A percentile compares a stretch with the other conserved stretches of the same genome.
phyloP scores from a whole-genome alignment of 1,140 invertebrate species.

The Drosophila pruinosa region DNA sequence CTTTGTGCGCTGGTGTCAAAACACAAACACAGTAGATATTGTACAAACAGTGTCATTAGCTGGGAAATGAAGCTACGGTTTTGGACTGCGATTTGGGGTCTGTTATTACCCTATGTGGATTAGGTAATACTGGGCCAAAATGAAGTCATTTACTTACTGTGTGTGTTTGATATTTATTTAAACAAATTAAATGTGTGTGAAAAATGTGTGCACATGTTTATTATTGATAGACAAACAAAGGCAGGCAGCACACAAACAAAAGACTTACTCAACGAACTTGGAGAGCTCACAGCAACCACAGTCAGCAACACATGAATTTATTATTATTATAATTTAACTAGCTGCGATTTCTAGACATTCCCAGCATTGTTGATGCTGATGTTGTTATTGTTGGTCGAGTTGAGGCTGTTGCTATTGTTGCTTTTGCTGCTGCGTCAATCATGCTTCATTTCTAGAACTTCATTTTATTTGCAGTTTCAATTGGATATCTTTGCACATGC shows the following conservation, averaged over 20 bases:
- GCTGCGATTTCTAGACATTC: conserved; percentile 71
- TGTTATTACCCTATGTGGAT: conserved; percentile 14
- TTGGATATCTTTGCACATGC: conserved; percentile 30
- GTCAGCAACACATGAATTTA: conserved; percentile 37
- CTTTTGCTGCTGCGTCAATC: conserved; percentile 47
- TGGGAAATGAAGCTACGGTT: conserved; percentile 23
- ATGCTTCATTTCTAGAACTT: conserved; percentile 46
- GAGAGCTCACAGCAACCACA: conserved; percentile 19
- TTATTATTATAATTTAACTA: conserved; percentile 61
- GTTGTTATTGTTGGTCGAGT: conserved; percentile 6
- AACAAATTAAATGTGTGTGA: conserved; percentile 66
- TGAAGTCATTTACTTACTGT: conserved; percentile 61
- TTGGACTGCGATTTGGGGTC: not conserved
- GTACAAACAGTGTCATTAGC: conserved; percentile 67
- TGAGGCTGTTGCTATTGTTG: conserved; percentile 14
- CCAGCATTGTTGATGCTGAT: conserved; percentile 61
- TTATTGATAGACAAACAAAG: conserved; percentile 43
- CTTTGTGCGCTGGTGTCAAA: conserved; percentile 35
- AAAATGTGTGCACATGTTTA: conserved; percentile 36
- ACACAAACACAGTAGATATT: conserved; percentile 47
- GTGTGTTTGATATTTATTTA: conserved; percentile 55
- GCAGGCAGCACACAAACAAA: conserved; percentile 39
- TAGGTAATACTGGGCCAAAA: conserved; percentile 45
- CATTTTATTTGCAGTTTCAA: conserved; percentile 43
- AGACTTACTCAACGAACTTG: conserved; percentile 63